Evolutionary conservation across 1,140 invertebrate species (phyloP), one percentile per base, ranked within the genome.

Genomic region (Cydia fagiglandana): DNA sequence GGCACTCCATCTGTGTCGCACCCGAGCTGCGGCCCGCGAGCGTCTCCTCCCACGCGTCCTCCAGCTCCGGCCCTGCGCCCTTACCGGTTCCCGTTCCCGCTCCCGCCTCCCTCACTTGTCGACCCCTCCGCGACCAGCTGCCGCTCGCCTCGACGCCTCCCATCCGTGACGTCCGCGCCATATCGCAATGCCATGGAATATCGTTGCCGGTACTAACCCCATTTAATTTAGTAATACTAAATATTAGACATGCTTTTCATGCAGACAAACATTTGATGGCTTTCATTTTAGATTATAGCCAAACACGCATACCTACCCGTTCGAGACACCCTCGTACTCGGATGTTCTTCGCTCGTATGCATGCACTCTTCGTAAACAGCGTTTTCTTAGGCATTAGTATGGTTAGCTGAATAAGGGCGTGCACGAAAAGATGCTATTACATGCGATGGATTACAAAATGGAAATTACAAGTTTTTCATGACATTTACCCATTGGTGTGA

Each of bases 191-290:
- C 89, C 88, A 91, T 89, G 91, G 91, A 91, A 86, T 91, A 88
- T 90, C 88, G 89, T 89, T 91, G 85, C 91, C 92, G 93, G 93
- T 93, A 93, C 93, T 93, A 93, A 93, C 93, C 87, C 86, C 89
- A 92, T 92, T 92, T 92, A 89, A 91, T 90, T 91, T 86, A 90
- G 79, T 90, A 84, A 77, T 90, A 88, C 88, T 90, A 90, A 90
- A 90, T 84, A 84, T 80, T 87, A 89, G 82, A 80, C 75, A 80
- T 88, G 85, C 88, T 87, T 87, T 78, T 80, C 81, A 84, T 85
- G 81, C 83, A 80, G 82, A 84, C 34, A 17, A 45, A 41, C 66
- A 70, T 70, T 38, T 70, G n/a, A 68, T 70, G 66, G 66, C 34
- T 70, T n/a, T 70, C 66, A 70, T 70, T 41, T 66, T 70, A 70